A percentile compares a stretch with the other conserved stretches of the same genome.
Conservation (phyloP, 2,888 invertebrate species). For the Philereme transversata region DNA sequence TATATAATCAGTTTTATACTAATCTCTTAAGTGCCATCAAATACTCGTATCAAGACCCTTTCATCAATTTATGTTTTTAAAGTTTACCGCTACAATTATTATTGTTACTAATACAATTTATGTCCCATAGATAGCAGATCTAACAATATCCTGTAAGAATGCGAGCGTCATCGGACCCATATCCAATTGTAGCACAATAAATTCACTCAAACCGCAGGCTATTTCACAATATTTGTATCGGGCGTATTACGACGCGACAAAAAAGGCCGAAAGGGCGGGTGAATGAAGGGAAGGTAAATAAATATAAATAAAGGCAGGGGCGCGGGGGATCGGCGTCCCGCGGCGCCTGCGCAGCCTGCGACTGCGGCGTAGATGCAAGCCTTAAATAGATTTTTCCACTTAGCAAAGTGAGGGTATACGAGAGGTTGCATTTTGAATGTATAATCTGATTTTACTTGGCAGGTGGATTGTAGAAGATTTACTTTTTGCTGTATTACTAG, state of each 20-base stretch:
- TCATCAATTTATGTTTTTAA: no score
- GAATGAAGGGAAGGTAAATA: constrained; percentile 84
- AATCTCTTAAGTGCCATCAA: no score
- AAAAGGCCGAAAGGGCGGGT: constrained; percentile 83
- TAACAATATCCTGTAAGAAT: constrained; percentile 45
- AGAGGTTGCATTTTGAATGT: not conserved
- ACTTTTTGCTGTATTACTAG: no score
- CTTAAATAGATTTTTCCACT: constrained; percentile 33
- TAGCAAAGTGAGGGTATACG: constrained; percentile 25
- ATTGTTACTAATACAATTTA: constrained; percentile 15
- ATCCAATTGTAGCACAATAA: constrained; percentile 79
- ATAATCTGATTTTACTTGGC: no score
- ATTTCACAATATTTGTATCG: constrained; percentile 84
- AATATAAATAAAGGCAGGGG: constrained; percentile 80
- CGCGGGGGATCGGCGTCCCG: constrained; percentile 58
- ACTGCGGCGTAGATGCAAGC: constrained; percentile 23
- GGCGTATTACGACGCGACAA: constrained; percentile 75
- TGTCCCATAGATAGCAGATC: constrained; percentile 14
- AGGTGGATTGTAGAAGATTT: no score
- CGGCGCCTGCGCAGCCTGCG: constrained; percentile 55
- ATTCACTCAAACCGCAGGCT: constrained; percentile 80
- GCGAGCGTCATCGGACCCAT: constrained; percentile 62
- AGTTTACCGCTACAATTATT: constrained; percentile 21
- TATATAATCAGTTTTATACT: no score
- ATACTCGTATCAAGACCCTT: no score